Base-by-base conservation (phyloP, 2,797 vertebrate species). In the Sebastes steindachneri region DNA sequence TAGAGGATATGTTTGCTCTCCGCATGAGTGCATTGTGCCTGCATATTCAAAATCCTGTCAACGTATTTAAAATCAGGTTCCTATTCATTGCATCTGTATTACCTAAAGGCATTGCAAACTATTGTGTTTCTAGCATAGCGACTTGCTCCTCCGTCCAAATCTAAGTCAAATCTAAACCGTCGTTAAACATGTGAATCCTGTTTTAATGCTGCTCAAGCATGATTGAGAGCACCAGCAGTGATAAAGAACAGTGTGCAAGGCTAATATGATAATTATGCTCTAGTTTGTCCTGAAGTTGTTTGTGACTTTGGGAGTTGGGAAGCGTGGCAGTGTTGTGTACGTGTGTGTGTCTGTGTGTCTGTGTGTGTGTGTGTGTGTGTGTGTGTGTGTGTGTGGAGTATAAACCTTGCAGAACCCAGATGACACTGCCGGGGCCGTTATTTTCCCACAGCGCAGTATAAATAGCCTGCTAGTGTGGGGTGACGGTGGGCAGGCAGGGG, bases 371-470 rank as follows among this genome's bases (percentile, higher is more conserved):
- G 71, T 31, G 31, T 31, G 8, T 31, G 29, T 9, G 31, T 31
- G 29, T 9, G 31, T 10, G 31, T 33, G 31, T 33, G 31, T 33
- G 1, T 29, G 51, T 77, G 83, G 71, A 83, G 73, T 67, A 82
- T 84, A 88, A 92, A 92, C 87, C 84, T 79, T 80, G 75, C 85
- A 88, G 81, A 82, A 86, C 65, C 85, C 80, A 83, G 79, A 89
- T 89, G 89, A 90, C 89, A 88, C 86, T 63, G 86, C 79, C 23
- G 21, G 62, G 86, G 86, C 82, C 14, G 65, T 86, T 88, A 84
- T 93, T 95, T 96, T 96, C 95, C 95, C 95, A 96, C 95, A 95
- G 88, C 28, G 82, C 57, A 86, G 81, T 96, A 96, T 95, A 96
- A 96, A 96, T 96, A 96, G 95, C 83, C 88, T 66, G 79, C 82